These are phyloP conservation scores for Diachasma alloeum DNA, from an alignment of 1,140 invertebrate genomes.

Conservation along the genomic window DNA sequence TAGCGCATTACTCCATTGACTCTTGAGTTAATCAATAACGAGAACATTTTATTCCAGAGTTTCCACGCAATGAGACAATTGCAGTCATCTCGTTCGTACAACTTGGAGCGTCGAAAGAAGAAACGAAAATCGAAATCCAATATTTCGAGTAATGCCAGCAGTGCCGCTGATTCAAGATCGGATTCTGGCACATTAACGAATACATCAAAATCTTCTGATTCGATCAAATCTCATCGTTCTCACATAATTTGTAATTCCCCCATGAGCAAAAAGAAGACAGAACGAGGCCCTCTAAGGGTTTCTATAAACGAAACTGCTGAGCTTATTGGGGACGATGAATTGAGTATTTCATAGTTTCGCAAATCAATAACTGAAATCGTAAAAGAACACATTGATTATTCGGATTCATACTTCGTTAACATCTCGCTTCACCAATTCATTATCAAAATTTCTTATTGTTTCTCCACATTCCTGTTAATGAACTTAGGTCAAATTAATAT, in stretches of 20 bases:
- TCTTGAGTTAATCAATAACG: no score
- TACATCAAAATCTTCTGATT: constrained; percentile 47
- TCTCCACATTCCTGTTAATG: no score
- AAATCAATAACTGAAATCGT: no score
- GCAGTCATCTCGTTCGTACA: constrained; percentile 26
- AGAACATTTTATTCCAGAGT: constrained; percentile 41
- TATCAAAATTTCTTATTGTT: no score
- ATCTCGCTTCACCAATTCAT: no score
- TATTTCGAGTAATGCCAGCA: constrained; percentile 46
- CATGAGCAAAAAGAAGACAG: constrained; percentile 52
- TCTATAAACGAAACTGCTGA: constrained; percentile 68
- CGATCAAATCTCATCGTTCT: constrained; percentile 40
- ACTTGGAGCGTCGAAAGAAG: constrained; percentile 34
- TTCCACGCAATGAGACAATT: constrained; percentile 42
- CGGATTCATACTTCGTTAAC: no score
- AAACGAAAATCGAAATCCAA: constrained; percentile 39
- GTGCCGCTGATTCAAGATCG: constrained; percentile 47
- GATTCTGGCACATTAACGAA: constrained; percentile 54
- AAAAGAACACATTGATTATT: no score
- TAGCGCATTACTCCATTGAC: no score
- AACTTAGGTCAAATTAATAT: no score
- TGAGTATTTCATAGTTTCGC: no score
- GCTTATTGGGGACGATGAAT: constrained; percentile 59
- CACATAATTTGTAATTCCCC: constrained; percentile 29
- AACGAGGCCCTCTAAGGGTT: constrained; percentile 56